Conservation (phyloP, 2,797 vertebrate species). For the Gallinago nigripennis region DNA sequence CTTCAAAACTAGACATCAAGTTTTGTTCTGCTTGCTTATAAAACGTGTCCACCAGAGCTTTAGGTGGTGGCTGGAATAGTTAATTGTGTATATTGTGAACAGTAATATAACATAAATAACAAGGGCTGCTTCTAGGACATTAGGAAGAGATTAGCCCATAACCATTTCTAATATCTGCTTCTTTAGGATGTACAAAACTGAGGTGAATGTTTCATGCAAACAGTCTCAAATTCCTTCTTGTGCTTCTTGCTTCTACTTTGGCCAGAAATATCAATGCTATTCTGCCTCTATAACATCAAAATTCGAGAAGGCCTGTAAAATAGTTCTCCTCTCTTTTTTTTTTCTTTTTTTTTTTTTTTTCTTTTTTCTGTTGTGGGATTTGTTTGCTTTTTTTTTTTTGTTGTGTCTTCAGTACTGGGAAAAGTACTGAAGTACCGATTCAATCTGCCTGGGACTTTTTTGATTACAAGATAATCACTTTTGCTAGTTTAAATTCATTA, state of each 20-base stretch:
- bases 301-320: neutral
- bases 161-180: rapidly evolving
- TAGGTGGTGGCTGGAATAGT: neutral
- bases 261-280: neutral
- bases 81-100: neutral
- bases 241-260: neutral
- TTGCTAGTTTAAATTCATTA: neutral
- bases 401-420: neutral
- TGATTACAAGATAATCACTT: neutral
- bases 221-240: neutral
- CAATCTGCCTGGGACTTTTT: neutral
- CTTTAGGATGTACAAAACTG: neutral
- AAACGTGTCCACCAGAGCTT: neutral
- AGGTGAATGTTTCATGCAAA: neutral
- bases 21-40: neutral
- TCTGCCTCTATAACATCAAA: neutral
- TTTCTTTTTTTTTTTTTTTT: too few species aligned
- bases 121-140: neutral
- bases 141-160: neutral
- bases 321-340: rapidly evolving
- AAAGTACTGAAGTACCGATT: neutral
- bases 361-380: rapidly evolving
- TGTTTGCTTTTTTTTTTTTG: too few species aligned
- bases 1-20: neutral
- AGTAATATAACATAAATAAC: neutral